Conservation (phyloP, 2,888 invertebrate species). For the Sisyra nigra region DNA sequence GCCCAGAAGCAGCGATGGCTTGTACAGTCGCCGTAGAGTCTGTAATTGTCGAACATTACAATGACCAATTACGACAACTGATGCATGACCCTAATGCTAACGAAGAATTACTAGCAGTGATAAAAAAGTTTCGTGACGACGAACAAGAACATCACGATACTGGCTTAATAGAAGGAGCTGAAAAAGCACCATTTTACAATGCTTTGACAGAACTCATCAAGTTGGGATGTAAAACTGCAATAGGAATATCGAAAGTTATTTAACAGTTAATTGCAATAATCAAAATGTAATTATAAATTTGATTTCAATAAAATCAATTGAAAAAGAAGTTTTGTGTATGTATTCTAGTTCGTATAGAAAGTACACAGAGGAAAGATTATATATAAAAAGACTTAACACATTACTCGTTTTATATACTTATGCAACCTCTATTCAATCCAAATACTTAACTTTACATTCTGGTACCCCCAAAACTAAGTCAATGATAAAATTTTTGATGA, state of each 20-base stretch:
- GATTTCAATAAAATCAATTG: too few relatives aligned
- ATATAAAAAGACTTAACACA: too few relatives aligned
- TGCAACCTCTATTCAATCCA: too few relatives aligned
- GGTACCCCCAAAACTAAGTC: too few relatives aligned
- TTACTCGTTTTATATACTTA: too few relatives aligned
- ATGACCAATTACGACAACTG: constrained; percentile 70
- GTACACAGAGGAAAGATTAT: too few relatives aligned
- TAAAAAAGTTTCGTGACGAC: constrained; percentile 77
- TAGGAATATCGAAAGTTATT: constrained; percentile 72
- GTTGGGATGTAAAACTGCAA: constrained; percentile 73
- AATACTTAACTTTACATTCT: too few relatives aligned
- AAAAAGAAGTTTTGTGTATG: too few relatives aligned
- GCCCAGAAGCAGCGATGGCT: constrained; percentile 92
- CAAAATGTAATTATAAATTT: too few relatives aligned
- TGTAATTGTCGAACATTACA: constrained; percentile 88
- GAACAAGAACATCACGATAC: constrained; percentile 89
- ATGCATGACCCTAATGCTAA: constrained; percentile 36
- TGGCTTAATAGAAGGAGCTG: constrained; percentile 72
- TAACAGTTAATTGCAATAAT: constrained; percentile 23
- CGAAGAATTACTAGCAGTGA: constrained; percentile 56
- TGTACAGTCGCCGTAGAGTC: constrained; percentile 94
- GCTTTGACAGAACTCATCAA: constrained; percentile 67
- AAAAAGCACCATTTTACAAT: constrained; percentile 76
- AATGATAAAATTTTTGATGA: too few relatives aligned
- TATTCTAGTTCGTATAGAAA: too few relatives aligned